phyloP scores from a whole-genome alignment of 2,888 invertebrate genomes.

The Fragum sueziense region DNA sequence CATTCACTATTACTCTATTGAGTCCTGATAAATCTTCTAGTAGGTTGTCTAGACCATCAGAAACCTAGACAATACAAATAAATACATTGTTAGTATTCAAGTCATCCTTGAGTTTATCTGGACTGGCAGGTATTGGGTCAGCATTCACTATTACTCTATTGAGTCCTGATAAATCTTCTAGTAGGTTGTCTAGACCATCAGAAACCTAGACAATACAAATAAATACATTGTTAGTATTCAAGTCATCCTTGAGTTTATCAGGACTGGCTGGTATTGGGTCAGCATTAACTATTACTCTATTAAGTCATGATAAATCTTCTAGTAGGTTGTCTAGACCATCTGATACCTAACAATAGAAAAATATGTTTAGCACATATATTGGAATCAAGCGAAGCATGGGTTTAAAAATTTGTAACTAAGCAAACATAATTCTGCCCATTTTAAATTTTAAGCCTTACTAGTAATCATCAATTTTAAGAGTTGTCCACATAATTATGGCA shows the following conservation, averaged over 20 bases:
- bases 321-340: conserved; percentile 77
- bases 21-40: conserved; percentile 79
- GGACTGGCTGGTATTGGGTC: conserved; percentile 80
- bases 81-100: too few relatives aligned
- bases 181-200: conserved; percentile 78
- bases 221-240: too few relatives aligned
- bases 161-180: conserved; percentile 79
- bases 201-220: conserved; percentile 69
- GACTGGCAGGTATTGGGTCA: conserved; percentile 79
- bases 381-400: too few relatives aligned
- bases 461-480: too few relatives aligned
- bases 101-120: conserved; percentile 78
- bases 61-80: neutral
- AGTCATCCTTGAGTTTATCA: conserved; percentile 77
- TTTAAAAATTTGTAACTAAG: too few relatives aligned
- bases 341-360: neutral
- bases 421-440: too few relatives aligned
- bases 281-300: conserved; percentile 76
- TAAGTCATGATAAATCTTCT: conserved; percentile 79
- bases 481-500: too few relatives aligned
- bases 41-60: conserved; percentile 75
- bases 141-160: conserved; percentile 76
- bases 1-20: conserved; percentile 75
- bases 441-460: too few relatives aligned
- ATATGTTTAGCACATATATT: too few relatives aligned